A percentile compares a stretch with the other conserved stretches of the same genome.
Evolutionary conservation across 2,888 invertebrate species (phyloP).

Genomic region (Eupelmus urozonus): DNA sequence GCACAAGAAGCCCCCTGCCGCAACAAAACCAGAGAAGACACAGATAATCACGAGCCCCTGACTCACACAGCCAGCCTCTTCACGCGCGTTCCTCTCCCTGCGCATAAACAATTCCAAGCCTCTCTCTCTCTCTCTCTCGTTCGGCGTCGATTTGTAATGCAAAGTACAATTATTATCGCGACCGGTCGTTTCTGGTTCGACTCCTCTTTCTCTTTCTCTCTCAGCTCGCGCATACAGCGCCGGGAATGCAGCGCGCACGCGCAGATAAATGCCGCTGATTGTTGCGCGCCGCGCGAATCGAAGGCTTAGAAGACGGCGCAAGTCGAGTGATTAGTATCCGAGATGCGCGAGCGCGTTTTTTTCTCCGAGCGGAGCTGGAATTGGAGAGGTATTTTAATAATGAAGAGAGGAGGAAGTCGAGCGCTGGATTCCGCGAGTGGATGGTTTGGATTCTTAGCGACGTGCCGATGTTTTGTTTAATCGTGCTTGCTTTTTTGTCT

Average conservation of each 20-base stretch:
- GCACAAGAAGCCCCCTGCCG: neutral
- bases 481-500: too few relatives aligned
- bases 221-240: neutral
- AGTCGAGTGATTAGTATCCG: too few relatives aligned
- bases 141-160: constrained; percentile 57
- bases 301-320: too few relatives aligned
- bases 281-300: neutral
- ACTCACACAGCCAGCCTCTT: constrained; percentile 23
- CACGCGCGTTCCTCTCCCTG: neutral
- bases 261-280: constrained; percentile 6
- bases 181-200: neutral
- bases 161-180: constrained; percentile 59
- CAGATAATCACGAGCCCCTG: constrained; percentile 33
- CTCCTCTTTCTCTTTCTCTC: neutral
- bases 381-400: constrained; percentile 27
- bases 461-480: too few relatives aligned
- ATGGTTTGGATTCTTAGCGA: too few relatives aligned
- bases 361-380: neutral
- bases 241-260: neutral
- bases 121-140: neutral
- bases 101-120: too few relatives aligned
- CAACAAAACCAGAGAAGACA: constrained; percentile 3
- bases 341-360: too few relatives aligned
- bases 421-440: neutral
- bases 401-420: neutral